Percentiles rank a stretch among this genome's conserved stretches.
Evolutionary conservation across 2,113 vertebrate genomes (phyloP).

Genomic region (Microtus ochrogaster): DNA sequence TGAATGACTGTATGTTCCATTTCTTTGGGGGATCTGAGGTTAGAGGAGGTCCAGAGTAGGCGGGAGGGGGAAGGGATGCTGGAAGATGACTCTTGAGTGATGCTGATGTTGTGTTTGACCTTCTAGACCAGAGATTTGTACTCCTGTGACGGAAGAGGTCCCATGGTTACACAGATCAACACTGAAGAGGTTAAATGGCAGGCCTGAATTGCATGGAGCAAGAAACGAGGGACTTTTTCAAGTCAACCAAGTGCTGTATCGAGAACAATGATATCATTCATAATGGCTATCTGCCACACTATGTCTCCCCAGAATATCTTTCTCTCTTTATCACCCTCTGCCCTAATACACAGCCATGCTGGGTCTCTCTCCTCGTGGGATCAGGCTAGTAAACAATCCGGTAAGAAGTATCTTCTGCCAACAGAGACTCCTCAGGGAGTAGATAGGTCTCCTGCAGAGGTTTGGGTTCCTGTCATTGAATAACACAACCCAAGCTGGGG

Average conservation of each 20-base stretch:
- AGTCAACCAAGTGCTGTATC: constrained; percentile 46
- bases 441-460: background rate
- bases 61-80: background rate
- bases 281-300: constrained; percentile 4
- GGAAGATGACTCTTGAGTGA: constrained; percentile 77
- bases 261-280: constrained; percentile 57
- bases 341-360: background rate
- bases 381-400: background rate
- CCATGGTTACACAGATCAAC: constrained; percentile 77
- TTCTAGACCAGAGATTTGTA: constrained; percentile 80
- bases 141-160: constrained; percentile 74
- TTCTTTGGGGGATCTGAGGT: constrained; percentile 81
- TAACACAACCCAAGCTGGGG: background rate
- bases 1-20: constrained; percentile 80
- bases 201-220: constrained; percentile 65
- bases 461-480: background rate
- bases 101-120: constrained; percentile 82
- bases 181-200: constrained; percentile 77
- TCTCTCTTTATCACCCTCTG: constrained; percentile 49
- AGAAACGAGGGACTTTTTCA: constrained; percentile 71
- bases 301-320: constrained; percentile 15
- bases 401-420: background rate
- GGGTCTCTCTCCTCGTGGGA: background rate
- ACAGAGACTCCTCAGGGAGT: background rate
- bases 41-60: background rate